Base-by-base conservation (phyloP, 2,888 invertebrate species). In the Xestobium rufovillosum region DNA sequence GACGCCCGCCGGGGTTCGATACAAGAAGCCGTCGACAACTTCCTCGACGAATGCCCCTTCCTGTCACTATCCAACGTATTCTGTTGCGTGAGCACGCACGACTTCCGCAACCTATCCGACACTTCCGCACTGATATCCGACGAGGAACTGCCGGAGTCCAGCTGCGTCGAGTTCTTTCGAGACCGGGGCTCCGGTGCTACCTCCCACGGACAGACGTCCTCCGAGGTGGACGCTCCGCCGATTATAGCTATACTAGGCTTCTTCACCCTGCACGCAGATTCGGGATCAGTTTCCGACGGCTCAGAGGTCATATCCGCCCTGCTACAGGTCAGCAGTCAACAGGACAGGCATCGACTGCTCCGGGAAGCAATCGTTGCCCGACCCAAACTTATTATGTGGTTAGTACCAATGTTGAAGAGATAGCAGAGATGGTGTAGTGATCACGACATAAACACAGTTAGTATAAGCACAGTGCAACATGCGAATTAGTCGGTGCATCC, bases 111-210 rank as follows among this genome's bases (percentile, higher is more conserved):
- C 48, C 78, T 68, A 44, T 73, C 76, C 14, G 69, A 67, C 1
- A 53, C 49, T n/a, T 69, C 69, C 29, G 71, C 68, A 58, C 80
- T 80, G 43, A 82, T 74, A 59, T 86, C 85, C 12, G 83, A 83
- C 8, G 81, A 80, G n/a, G 81, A 81, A 56, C 78, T 78, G 54
- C 76, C 80, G 10, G 80, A 81, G 61, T 82, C 81, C 28, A 81
- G 64, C 50, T 73, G 73, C 3, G 81, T 80, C 60, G 36, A 56
- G 59, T 2, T 59, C 59, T 34, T 64, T 65, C 3, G 65, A 60
- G 9, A 48, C 48, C 48, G 47, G 47, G 26, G 50, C 48, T 12
- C 42, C 23, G 32, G 47, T 42, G 60, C 50, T 26, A 61, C 39
- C 34, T 67, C 75, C 75, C 76, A 76, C 8, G 76, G 76, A 51